Conservation (phyloP, 2,113 vertebrate species). For the Heterotilapia buettikoferi region DNA sequence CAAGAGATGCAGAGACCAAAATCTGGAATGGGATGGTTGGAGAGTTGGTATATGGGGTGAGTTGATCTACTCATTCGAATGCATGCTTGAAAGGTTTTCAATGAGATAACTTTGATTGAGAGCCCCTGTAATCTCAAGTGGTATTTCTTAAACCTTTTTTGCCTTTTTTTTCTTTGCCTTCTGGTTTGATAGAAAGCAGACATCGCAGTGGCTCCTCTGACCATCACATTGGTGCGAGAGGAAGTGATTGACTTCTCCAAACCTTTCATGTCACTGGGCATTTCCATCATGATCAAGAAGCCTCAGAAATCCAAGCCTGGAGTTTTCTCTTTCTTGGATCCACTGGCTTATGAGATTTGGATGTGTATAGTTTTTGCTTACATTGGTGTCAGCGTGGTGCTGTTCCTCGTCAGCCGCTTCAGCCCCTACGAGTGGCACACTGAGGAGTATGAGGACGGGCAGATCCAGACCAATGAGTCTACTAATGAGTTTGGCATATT, state of each 20-base stretch:
- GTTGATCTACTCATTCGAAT: constrained; percentile 25
- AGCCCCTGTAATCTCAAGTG: not conserved
- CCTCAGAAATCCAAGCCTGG: constrained; percentile 99
- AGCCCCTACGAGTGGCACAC: constrained; percentile 99
- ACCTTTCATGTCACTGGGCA: constrained; percentile 98
- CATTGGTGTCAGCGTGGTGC: constrained; percentile 98
- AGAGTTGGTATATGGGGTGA: constrained; percentile 98
- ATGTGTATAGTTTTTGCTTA: constrained; percentile 99
- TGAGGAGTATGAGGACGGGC: constrained; percentile 97
- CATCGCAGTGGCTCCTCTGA: constrained; percentile 95
- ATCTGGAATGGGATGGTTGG: constrained; percentile 99
- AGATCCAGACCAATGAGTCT: constrained; percentile 97
- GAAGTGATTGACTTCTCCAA: constrained; percentile 99
- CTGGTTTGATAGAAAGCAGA: constrained; percentile 86
- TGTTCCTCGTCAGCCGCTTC: constrained; percentile 99
- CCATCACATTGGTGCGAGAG: constrained; percentile 96
- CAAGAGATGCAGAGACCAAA: constrained; percentile 97
- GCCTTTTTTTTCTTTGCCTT: not conserved
- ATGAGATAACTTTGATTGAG: not conserved
- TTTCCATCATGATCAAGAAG: constrained; percentile 99
- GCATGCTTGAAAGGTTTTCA: not conserved
- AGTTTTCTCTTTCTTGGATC: constrained; percentile 98
- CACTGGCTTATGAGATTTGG: constrained; percentile 99
- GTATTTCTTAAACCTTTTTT: not conserved
- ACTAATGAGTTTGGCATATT: constrained; percentile 99